Base-by-base conservation (phyloP, 2,797 vertebrate genomes). In the Sphenodon punctatus region DNA sequence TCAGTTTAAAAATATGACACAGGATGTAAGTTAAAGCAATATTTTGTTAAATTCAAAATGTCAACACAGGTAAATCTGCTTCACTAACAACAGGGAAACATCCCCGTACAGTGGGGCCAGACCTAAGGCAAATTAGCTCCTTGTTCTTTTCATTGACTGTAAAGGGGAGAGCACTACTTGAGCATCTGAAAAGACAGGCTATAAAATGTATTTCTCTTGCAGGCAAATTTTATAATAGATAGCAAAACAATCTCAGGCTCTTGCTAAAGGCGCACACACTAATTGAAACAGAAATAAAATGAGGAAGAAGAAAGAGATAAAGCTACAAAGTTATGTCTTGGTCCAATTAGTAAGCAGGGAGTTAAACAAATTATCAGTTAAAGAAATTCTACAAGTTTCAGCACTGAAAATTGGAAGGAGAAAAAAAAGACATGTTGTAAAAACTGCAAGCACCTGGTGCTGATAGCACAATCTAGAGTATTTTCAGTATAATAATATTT, bases 241-340 rank as follows among this genome's bases (percentile, higher is more conserved):
- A 91, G 70, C 51, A 90, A 91, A 92, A 84, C 79, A 89, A 83
- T 90, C 84, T 82, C 41, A 68, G 43, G 11, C 78, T 91, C 88
- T 87, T 84, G 87, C 88, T 85, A 80, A 90, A 91, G 91, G 86
- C 79, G 72, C 63, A 68, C 43, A 78, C 43, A 25, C 76, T 91
- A 89, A 93, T 75, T 90, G 87, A 92, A 88, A 78, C 67, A 72
- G 80, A 92, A 94, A 87, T 89, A 92, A 92, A 93, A 92, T 32
- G 55, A 48, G 67, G 68, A 92, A 80, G 74, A 84, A 59, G 81
- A 77, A 90, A 68, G 80, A 89, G 80, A 94, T 85, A 86, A 91
- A 92, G 75, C 88, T 78, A 85, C 49, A 55, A 78, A 93, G 91
- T 90, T 88, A 78, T 77, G 68, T 39, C 68, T 88, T 85, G 64